These are phyloP conservation scores for Ophraella communa DNA, from an alignment of 2,888 invertebrate genomes.

Conservation along the genomic window DNA sequence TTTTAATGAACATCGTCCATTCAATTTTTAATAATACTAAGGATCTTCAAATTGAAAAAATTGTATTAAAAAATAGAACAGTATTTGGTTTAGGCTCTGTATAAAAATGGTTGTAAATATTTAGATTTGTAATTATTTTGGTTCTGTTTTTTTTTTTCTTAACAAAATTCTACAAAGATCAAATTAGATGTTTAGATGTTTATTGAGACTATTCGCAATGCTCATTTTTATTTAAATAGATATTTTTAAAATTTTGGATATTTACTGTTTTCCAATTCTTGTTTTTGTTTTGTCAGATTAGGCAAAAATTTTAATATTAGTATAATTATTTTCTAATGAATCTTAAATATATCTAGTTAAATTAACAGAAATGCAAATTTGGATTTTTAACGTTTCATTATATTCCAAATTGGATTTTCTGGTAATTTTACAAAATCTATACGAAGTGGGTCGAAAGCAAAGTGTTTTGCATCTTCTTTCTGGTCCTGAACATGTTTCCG, in stretches of 20 bases:
- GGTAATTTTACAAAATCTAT: constrained; percentile 1
- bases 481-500: neutral
- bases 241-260: constrained; percentile 5
- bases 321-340: constrained; percentile 11
- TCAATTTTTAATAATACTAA: neutral
- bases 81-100: neutral
- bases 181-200: neutral
- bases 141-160: neutral
- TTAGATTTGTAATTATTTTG: neutral
- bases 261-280: constrained; percentile 12
- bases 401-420: neutral
- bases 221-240: constrained; percentile 7
- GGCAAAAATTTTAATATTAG: constrained; percentile 1
- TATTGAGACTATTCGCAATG: neutral
- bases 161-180: neutral
- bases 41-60: neutral
- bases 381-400: neutral
- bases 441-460: neutral
- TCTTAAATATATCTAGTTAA: constrained; percentile 1
- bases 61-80: neutral
- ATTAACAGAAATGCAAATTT: constrained; percentile 9
- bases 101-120: neutral
- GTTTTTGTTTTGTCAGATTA: constrained; percentile 2
- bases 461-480: neutral
- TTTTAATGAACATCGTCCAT: no score